Evolutionary conservation across 2,113 vertebrate genomes (phyloP), one percentile per base, ranked within the genome.

Genomic region (Paramisgurnus dabryanus): DNA sequence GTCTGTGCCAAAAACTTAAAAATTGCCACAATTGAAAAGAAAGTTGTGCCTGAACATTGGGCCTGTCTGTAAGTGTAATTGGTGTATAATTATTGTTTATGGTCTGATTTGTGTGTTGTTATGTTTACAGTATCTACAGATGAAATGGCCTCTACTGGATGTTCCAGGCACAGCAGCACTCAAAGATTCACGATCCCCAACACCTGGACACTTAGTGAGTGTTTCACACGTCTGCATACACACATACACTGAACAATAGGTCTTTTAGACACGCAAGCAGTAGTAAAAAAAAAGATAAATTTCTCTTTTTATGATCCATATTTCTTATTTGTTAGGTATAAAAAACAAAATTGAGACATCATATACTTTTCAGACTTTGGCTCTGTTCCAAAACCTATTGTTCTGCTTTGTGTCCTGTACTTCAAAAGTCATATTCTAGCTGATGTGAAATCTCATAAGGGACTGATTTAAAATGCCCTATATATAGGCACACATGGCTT

Each of bases 121-220:
- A 39, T 27, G 64, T 12, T 87, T 63, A 3, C 90, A 99, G 96
- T 99, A 97, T 84, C 91, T 99, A 80, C 97, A 96, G 82, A 96
- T 98, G 91, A 97, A 98, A 88, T 99, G 96, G 97, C 96, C 97
- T 0, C 91, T 98, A 65, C 90, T 98, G 10, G 97, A 98, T 0
- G 91, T 97, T 27, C 95, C 95, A 0, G 89, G 94, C 3, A 91
- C 94, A 0, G 85, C 95, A 7, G 87, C 93, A 0, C 86, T 96
- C 72, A 96, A 96, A 88, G 96, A 98, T 87, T 90, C 92, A 7
- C 87, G 93, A 72, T 95, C 95, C 0, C 91, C 94, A 0, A 93
- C 96, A 0, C 95, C 95, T 0, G 92, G 95, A 18, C 95, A 95
- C 89, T 86, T 96, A 93, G 96, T 98, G 85, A 94, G 94, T 77